These are phyloP conservation scores for Sesia apiformis DNA, from an alignment of 2,888 invertebrate species.

Conservation along the genomic window DNA sequence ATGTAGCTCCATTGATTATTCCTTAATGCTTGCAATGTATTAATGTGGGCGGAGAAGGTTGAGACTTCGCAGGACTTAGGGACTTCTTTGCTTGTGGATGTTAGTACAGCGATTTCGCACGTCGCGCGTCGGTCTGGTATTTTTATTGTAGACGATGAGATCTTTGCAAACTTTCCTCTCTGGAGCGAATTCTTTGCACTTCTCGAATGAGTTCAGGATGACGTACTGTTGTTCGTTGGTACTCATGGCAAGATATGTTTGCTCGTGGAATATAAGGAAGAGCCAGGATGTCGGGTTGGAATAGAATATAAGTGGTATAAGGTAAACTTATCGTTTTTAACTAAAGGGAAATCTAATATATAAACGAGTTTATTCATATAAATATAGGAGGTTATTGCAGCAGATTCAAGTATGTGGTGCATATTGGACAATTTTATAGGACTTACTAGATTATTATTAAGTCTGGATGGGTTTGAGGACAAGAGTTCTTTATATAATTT, in stretches of 20 bases:
- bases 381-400: conserved; percentile 16
- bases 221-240: conserved; percentile 14
- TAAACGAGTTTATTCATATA: conserved; percentile 17
- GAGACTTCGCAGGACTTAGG: neutral
- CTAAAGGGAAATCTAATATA: conserved; percentile 17
- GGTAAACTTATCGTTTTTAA: conserved; percentile 11
- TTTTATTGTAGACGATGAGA: neutral
- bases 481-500: conserved; percentile 14
- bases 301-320: conserved; percentile 19
- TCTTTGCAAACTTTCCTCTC: neutral
- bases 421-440: too few relatives aligned
- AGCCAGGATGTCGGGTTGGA: conserved; percentile 18
- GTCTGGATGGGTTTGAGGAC: too few relatives aligned
- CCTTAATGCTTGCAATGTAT: neutral
- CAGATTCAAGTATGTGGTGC: too few relatives aligned
- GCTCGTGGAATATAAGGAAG: conserved; percentile 16
- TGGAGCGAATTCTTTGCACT: conserved; percentile 9
- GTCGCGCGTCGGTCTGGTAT: neutral
- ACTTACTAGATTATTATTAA: too few relatives aligned
- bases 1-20: neutral
- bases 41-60: neutral
- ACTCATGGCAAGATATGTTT: conserved; percentile 17
- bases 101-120: neutral
- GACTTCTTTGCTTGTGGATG: too few relatives aligned
- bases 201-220: conserved; percentile 12